Percentiles rank a stretch among this genome's conserved stretches.
phyloP scores from a whole-genome alignment of 2,797 vertebrate genomes.

The Phylloscopus collybita region DNA sequence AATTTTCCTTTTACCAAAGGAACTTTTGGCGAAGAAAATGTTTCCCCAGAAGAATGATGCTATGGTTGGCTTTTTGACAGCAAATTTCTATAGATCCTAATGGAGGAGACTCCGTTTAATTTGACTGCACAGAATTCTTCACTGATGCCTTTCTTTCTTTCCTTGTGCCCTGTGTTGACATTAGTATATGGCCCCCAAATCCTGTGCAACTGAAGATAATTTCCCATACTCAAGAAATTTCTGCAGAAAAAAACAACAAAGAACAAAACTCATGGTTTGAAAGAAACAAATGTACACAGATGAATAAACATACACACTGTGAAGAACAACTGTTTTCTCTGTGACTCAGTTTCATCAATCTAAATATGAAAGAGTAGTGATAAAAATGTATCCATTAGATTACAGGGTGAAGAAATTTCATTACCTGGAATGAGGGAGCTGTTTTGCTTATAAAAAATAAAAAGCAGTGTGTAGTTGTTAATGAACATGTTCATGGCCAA shows the following conservation, averaged over 20 bases:
- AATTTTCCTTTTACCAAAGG: conserved; percentile 7
- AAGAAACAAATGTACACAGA: background rate
- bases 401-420: background rate
- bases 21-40: background rate
- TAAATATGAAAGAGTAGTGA: background rate
- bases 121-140: background rate
- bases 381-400: background rate
- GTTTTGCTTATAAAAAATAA: background rate
- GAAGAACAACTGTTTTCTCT: background rate
- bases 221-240: background rate
- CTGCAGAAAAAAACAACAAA: background rate
- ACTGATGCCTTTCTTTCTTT: background rate
- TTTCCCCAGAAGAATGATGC: background rate
- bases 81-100: conserved; percentile 1
- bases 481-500: background rate
- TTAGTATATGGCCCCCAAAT: background rate
- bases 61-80: conserved; percentile 24
- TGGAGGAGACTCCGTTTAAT: conserved; percentile 38
- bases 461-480: background rate
- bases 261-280: background rate
- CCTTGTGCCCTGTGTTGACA: background rate
- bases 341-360: background rate
- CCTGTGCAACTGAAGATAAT: background rate
- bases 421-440: background rate
- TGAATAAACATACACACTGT: background rate